A percentile compares a stretch with the other conserved stretches of the same genome.
phyloP scores from a whole-genome alignment of 2,113 vertebrate species.

The Trichomycterus rosablanca region DNA sequence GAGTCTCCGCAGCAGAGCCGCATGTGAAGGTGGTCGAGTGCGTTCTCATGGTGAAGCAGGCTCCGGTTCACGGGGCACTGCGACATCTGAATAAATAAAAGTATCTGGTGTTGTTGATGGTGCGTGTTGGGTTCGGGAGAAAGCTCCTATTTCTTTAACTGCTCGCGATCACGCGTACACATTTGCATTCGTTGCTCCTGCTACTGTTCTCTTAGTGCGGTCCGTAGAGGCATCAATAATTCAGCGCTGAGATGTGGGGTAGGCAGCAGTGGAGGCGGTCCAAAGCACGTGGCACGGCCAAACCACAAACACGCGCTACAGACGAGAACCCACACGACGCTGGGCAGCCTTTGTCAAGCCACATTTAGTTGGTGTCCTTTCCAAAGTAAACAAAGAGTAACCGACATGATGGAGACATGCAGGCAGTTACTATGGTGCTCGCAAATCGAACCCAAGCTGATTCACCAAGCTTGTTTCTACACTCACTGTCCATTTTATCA shows the following conservation, averaged over 20 bases:
- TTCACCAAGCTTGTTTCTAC: no score
- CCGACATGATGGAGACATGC: no score
- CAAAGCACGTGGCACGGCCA: slow-evolving; percentile 35
- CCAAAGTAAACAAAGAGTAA: slow-evolving; percentile 21
- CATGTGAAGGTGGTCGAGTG: slow-evolving; percentile 47
- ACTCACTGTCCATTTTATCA: no score
- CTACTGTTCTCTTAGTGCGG: slow-evolving; percentile 33
- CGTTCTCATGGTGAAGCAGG: slow-evolving; percentile 51
- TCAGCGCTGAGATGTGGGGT: slow-evolving; percentile 61
- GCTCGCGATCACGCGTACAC: slow-evolving; percentile 23
- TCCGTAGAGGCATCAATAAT: slow-evolving; percentile 65
- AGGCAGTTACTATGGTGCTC: no score
- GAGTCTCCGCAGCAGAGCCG: slow-evolving; percentile 21
- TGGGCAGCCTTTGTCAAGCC: slow-evolving; percentile 11
- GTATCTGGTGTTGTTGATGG: slow-evolving; percentile 70
- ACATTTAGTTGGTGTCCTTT: slow-evolving; percentile 14
- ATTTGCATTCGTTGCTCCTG: slow-evolving; percentile 13
- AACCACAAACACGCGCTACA: slow-evolving; percentile 7
- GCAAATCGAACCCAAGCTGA: no score
- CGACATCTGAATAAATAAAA: slow-evolving; percentile 73
- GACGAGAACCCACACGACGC: slow-evolving; percentile 12
- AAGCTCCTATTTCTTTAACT: slow-evolving; percentile 66
- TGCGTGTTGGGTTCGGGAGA: slow-evolving; percentile 59
- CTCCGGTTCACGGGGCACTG: slow-evolving; percentile 56
- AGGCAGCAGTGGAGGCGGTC: slow-evolving; percentile 51